Conservation (phyloP, 2,113 vertebrate genomes). For the Microcebus jonahi region DNA sequence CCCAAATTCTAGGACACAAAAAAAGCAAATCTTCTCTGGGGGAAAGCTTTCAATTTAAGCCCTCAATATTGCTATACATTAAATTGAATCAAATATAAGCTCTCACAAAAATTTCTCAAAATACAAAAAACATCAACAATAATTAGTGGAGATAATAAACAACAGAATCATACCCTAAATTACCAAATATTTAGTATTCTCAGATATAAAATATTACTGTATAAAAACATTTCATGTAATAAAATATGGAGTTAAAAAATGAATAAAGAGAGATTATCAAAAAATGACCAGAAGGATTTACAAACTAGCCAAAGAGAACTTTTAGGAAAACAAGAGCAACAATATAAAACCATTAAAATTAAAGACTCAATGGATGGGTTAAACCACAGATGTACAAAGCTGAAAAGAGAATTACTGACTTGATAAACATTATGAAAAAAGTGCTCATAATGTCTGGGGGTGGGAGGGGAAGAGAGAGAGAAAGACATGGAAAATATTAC, state of each 20-base stretch:
- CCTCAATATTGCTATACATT: neutral
- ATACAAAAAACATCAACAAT: slow-evolving; percentile 11
- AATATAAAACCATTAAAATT: neutral
- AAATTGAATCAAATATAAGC: neutral
- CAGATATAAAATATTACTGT: neutral
- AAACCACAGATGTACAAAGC: neutral
- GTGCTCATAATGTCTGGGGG: neutral
- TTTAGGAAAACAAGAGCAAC: neutral
- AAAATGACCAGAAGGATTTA: neutral
- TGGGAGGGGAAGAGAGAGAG: neutral
- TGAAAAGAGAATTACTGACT: neutral
- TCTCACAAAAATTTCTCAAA: neutral
- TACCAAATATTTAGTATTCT: slow-evolving; percentile 18
- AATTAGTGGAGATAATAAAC: neutral
- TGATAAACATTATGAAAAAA: neutral
- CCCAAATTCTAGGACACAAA: neutral
- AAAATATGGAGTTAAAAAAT: neutral
- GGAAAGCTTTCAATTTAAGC: neutral
- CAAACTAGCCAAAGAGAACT: neutral
- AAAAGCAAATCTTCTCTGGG: neutral
- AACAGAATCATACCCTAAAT: neutral
- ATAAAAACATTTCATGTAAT: neutral
- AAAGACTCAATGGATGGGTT: neutral
- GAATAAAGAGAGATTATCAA: neutral
- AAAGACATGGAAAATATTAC: neutral